These are phyloP conservation scores for Acanthornis magna DNA, from an alignment of 2,797 vertebrate species.

Conservation along the genomic window DNA sequence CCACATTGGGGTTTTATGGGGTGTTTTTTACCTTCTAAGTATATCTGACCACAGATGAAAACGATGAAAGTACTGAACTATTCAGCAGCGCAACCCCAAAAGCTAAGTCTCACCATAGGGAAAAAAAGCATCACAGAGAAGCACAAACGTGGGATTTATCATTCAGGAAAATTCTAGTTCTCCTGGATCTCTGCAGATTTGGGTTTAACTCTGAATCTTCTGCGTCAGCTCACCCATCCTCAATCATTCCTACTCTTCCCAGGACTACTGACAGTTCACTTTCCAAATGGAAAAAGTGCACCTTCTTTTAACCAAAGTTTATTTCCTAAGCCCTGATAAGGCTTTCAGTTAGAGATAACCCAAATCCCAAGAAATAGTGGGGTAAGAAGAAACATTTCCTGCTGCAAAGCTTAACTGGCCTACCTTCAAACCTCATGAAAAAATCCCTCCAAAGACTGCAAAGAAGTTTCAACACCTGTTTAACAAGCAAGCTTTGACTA, in stretches of 20 bases:
- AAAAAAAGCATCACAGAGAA: rapidly evolving
- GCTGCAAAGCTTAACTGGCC: background rate
- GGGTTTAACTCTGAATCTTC: background rate
- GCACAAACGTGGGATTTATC: background rate
- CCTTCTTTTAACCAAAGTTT: background rate
- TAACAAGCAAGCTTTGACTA: background rate
- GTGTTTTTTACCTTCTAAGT: background rate
- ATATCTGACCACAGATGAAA: background rate
- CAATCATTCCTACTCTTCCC: background rate
- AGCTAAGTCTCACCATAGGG: background rate
- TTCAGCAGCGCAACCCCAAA: background rate
- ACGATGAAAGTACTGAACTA: background rate
- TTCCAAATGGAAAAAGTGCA: background rate
- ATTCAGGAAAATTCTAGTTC: background rate
- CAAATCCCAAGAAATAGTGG: background rate
- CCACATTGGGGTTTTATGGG: rapidly evolving
- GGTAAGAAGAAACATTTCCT: background rate
- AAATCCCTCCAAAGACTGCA: background rate
- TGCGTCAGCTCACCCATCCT: background rate
- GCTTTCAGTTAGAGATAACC: background rate
- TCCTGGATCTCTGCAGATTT: background rate
- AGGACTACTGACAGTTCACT: background rate
- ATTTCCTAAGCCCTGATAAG: background rate
- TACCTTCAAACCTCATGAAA: background rate
- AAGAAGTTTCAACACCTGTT: background rate